Conservation (phyloP, 2,797 vertebrate genomes). For the Rhinogobio ventralis region DNA sequence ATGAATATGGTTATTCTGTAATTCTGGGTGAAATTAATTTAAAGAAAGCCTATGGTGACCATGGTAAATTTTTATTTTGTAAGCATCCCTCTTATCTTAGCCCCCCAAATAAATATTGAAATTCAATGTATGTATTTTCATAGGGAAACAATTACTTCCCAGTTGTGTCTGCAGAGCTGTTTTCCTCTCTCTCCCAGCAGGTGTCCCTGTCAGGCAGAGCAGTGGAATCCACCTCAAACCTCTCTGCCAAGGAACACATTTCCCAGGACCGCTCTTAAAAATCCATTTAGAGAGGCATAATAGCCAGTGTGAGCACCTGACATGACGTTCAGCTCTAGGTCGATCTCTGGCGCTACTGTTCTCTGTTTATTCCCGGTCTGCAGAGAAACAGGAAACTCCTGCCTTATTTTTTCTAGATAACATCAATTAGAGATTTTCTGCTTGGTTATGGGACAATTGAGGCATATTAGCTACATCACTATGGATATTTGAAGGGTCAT, state of each 20-base stretch:
- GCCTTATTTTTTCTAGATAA: slow-evolving; percentile 48
- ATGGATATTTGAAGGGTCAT: slow-evolving; percentile 16
- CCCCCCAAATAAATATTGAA: not conserved
- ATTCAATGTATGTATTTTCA: not conserved
- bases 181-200: slow-evolving; percentile 74
- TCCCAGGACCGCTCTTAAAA: slow-evolving; percentile 63
- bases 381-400: slow-evolving; percentile 27
- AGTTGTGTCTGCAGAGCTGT: slow-evolving; percentile 54
- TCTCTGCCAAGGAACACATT: slow-evolving; percentile 59
- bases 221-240: slow-evolving; percentile 65
- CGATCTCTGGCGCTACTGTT: not conserved
- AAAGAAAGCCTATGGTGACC: not conserved
- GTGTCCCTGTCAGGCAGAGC: slow-evolving; percentile 75
- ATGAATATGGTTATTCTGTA: not conserved
- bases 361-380: not conserved
- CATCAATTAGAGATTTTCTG: slow-evolving; percentile 56
- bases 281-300: slow-evolving; percentile 57
- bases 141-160: not conserved
- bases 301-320: slow-evolving; percentile 33
- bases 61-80: no score
- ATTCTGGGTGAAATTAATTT: not conserved
- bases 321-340: not conserved
- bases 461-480: slow-evolving; percentile 41
- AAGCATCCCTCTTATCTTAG: no score
- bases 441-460: slow-evolving; percentile 41